Base-by-base conservation (phyloP, 2,797 vertebrate genomes). In the Sebastiscus tertius region DNA sequence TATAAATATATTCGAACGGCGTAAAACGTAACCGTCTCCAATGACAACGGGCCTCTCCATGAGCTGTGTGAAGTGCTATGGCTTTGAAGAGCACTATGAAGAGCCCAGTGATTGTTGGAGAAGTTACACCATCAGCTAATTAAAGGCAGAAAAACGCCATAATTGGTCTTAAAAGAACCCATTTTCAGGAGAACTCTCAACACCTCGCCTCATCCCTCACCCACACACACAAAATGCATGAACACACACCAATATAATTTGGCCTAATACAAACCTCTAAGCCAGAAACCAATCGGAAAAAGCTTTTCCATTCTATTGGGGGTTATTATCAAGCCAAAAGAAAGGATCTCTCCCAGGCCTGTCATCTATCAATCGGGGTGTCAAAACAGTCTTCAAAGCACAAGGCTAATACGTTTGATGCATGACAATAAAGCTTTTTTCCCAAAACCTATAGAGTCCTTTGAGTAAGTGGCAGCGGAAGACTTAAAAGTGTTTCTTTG, bases 401-500 rank as follows among this genome's bases (percentile, higher is more conserved):
- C 60, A 63, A 29, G 60, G 78, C 82, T 90, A 86, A 89, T 89
- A 87, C 77, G 82, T 87, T 89, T 86, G 72, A 62, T 82, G 88
- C 82, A 87, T 90, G 76, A 88, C 82, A 92, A 90, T 91, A 86
- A 92, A 89, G 87, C 76, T 89, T 88, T 89, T 88, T 84, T 86
- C 84, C 65, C 59, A 85, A 92, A 88, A 89, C 87, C 87, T 90
- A 93, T 87, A 77, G 85, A 91, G 81, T 80, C 80, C 61, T 90
- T 86, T 87, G 82, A 89, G 77, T 87, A 62, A 82, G 76, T 90
- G 88, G 85, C 77, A 68, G 85, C 54, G 39, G 59, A 84, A 59
- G 80, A 93, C 83, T 87, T 88, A 80, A 92, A 94, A 92, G 90
- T 87, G 73, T 85, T 88, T 85, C 89, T 88, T 89, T 93, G 92